phyloP scores from a whole-genome alignment of 2,888 invertebrate species.

The Pristionchus mayeri region DNA sequence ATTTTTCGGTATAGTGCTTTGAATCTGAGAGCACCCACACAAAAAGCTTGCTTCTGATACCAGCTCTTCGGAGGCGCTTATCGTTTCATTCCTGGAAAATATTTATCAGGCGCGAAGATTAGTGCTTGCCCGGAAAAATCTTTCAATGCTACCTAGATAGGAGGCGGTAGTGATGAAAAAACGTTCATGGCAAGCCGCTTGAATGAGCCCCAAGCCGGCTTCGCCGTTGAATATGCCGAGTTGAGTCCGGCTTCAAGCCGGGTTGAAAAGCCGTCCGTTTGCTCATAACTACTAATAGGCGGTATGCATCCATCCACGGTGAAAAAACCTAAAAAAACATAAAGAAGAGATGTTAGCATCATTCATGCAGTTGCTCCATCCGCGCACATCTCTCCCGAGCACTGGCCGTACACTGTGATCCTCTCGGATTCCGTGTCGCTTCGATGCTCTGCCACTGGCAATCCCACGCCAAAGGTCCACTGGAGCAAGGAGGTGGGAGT shows the following conservation, averaged over 20 bases:
- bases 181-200: too few species aligned
- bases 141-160: too few species aligned
- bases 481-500: slow-evolving; percentile 54
- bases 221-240: too few species aligned
- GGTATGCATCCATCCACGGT: too few species aligned
- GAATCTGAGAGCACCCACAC: too few species aligned
- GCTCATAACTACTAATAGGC: too few species aligned
- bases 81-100: neutral
- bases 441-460: slow-evolving; percentile 66
- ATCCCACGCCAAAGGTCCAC: slow-evolving; percentile 64
- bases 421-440: slow-evolving; percentile 48
- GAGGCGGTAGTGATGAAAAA: too few species aligned
- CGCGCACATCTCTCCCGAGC: slow-evolving; percentile 46
- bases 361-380: slow-evolving; percentile 19
- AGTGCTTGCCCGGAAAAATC: too few species aligned
- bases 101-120: neutral
- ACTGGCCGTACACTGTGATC: slow-evolving; percentile 45
- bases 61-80: neutral
- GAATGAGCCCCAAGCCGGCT: too few species aligned
- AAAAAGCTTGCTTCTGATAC: neutral
- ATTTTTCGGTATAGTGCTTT: neutral
- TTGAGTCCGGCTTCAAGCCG: too few species aligned
- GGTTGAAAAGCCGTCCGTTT: too few species aligned
- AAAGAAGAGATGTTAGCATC: neutral
- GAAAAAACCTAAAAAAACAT: too few species aligned